Base-by-base conservation (phyloP, 2,888 invertebrate genomes). In the Dexiosoma caninum region DNA sequence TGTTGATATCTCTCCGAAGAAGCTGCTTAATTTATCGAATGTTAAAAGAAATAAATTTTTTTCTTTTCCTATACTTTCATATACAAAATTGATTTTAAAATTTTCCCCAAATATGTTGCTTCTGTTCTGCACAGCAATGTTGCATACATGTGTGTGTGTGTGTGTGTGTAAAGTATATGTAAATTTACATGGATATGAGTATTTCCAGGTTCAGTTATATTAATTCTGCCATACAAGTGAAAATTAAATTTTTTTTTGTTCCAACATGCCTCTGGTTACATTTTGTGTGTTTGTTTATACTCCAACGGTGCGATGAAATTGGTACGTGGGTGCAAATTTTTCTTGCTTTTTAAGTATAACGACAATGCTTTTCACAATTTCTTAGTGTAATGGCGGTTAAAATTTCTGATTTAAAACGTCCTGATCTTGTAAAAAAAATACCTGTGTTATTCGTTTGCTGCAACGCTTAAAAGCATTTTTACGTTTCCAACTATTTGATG, bases 301-400 rank as follows among this genome's bases (percentile, higher is more conserved):
- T 55, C 35, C 5, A 55, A 55, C 55, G 55, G 55, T 55, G n/a
- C 32, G 35, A 55, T 35, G 19, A 55, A 35, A n/a, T n/a, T 55
- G 49, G 12, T 30, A 42, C 40, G 59, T 59, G 59, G 59, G 59
- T 59, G 59, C 23, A 40, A 59, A 21, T 16, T 40, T 59, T 42
- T 59, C 14, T 59, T 59, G 57, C 42, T 42, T 59, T n/a, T 27
- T 42, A 27, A 10, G 9, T 42, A 37, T 32, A 59, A 27, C n/a
- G n/a, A n/a, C n/a, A 59, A n/a, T 14, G 9, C 4, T 40, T 57
- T 57, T 40, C 37, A 40, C 37, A 16, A 57, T 40, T 57, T 40
- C 37, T 19, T 5, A 44, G 16, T 30, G 44, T 42, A 27, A 44
- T 60, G 30, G 30, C 16, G 16, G 12, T 40, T n/a, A 37, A 30